phyloP scores from a whole-genome alignment of 2,113 vertebrate genomes.

The Muntiacus reevesi region DNA sequence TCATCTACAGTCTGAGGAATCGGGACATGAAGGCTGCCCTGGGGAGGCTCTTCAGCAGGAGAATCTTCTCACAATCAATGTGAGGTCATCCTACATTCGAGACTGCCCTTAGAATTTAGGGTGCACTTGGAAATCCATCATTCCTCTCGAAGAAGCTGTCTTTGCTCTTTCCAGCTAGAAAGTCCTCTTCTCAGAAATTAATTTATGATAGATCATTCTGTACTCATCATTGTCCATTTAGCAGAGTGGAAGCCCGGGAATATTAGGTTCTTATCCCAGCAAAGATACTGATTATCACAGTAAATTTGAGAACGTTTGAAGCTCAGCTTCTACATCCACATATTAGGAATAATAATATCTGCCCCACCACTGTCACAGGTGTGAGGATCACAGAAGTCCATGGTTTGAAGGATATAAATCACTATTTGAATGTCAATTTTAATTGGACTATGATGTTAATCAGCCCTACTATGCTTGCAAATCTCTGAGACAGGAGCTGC shows the following conservation, averaged over 20 bases:
- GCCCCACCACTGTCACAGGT: neutral
- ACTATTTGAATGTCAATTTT: neutral
- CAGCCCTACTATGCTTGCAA: neutral
- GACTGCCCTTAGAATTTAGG: neutral
- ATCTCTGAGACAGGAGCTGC: neutral
- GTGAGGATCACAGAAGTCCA: neutral
- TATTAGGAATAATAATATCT: neutral
- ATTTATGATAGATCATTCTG: neutral
- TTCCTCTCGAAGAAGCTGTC: neutral
- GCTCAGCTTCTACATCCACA: neutral
- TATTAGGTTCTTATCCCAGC: neutral
- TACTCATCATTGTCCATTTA: neutral
- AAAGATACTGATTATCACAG: neutral
- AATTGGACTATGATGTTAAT: neutral
- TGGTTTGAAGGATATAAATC: neutral
- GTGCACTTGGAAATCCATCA: neutral
- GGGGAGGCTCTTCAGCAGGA: neutral
- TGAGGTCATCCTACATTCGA: neutral
- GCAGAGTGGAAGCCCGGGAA: neutral
- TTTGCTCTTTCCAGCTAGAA: neutral
- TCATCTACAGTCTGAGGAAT: slow-evolving; percentile 55
- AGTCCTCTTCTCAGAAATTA: neutral
- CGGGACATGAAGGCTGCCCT: slow-evolving; percentile 62
- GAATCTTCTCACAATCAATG: neutral
- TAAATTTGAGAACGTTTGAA: neutral